phyloP scores from a whole-genome alignment of 2,113 vertebrate species.

The Bufo gargarizans region DNA sequence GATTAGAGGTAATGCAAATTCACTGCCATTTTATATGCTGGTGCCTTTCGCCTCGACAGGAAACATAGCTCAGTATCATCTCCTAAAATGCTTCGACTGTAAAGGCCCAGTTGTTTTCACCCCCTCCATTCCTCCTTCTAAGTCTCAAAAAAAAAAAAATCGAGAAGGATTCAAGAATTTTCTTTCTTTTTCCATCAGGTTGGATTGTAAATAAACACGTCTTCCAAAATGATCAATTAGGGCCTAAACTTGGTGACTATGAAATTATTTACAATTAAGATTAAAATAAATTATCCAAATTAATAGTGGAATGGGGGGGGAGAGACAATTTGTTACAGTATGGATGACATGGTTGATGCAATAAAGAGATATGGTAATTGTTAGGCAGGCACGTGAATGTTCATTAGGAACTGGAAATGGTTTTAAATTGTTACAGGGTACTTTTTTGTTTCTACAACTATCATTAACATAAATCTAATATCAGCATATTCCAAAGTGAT shows the following conservation, averaged over 20 bases:
- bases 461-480: conserved; percentile 9
- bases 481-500: neutral
- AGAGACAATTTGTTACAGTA: conserved; percentile 63
- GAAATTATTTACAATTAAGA: conserved; percentile 61
- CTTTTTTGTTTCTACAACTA: neutral
- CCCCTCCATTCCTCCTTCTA: neutral
- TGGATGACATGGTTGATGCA: conserved; percentile 37
- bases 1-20: conserved; percentile 99
- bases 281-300: conserved; percentile 77
- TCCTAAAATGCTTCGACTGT: conserved; percentile 88
- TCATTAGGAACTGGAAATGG: conserved; percentile 51
- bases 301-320: conserved; percentile 72
- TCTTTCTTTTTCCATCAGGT: conserved; percentile 58
- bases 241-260: conserved; percentile 55
- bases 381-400: conserved; percentile 33
- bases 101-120: conserved; percentile 70
- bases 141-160: conserved; percentile 65
- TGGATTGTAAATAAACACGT: conserved; percentile 63
- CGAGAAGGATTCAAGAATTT: conserved; percentile 65
- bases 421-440: conserved; percentile 34
- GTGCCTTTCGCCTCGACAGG: conserved; percentile 83
- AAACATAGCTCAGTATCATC: conserved; percentile 96
- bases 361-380: conserved; percentile 53
- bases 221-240: conserved; percentile 62
- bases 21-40: conserved; percentile 97